Percentiles rank a stretch among this genome's conserved stretches.
Conservation (phyloP, 2,113 vertebrate genomes). For the Sula dactylatra region DNA sequence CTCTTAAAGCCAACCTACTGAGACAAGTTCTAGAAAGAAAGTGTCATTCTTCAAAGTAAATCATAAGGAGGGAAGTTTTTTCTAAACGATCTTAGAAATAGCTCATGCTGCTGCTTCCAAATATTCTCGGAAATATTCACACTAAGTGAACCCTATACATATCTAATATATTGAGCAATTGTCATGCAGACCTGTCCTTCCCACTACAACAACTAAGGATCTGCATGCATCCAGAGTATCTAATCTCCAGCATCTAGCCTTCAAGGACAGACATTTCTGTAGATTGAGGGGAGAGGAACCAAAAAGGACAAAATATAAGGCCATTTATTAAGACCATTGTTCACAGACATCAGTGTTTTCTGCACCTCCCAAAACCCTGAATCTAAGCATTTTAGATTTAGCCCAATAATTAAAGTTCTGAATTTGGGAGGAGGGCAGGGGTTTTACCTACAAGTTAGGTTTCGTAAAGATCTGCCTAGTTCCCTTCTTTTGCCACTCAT, state of each 20-base stretch:
- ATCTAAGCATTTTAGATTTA: neutral
- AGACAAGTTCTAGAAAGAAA: conserved; percentile 25
- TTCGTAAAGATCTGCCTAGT: neutral
- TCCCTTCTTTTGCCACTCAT: neutral
- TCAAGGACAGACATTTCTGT: neutral
- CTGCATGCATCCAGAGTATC: neutral
- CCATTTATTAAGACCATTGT: neutral
- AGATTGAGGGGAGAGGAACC: neutral
- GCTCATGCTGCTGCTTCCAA: neutral
- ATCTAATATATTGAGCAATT: neutral
- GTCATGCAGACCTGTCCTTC: neutral
- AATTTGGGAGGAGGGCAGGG: neutral
- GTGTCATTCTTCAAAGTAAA: neutral
- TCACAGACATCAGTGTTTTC: neutral
- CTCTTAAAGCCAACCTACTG: conserved; percentile 48
- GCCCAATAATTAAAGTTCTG: neutral
- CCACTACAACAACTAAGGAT: neutral
- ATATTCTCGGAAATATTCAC: neutral
- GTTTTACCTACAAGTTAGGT: neutral
- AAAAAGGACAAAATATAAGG: neutral
- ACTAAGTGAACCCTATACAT: neutral
- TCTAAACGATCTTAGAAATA: conserved; percentile 1
- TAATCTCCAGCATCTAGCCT: neutral
- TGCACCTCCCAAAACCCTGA: neutral
- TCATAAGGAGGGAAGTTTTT: neutral